Percentiles rank a stretch among this genome's conserved stretches.
Conservation (phyloP, 2,113 vertebrate genomes). For the Alaudala cheleensis region DNA sequence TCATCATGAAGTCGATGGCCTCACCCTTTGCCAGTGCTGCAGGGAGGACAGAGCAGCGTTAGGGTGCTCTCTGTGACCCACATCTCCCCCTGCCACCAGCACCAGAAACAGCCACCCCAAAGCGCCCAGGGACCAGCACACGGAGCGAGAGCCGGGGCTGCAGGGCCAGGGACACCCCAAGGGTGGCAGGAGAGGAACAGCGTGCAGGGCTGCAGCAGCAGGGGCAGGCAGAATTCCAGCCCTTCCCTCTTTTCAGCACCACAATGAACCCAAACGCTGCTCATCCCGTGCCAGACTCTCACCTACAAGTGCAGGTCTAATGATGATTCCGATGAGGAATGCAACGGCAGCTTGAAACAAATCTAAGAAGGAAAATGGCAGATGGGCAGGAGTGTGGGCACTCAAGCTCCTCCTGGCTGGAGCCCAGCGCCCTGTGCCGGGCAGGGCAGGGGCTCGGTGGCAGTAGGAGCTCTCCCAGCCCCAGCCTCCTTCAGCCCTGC, state of each 20-base stretch:
- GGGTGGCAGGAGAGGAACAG: neutral
- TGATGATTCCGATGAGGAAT: too few relatives aligned
- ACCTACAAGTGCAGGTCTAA: neutral
- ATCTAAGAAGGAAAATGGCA: neutral
- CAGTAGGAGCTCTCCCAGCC: neutral
- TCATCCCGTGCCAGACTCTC: rapidly evolving
- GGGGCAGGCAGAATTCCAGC: neutral
- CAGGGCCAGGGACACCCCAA: neutral
- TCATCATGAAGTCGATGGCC: too few relatives aligned
- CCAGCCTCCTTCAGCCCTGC: neutral
- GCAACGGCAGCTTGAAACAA: too few relatives aligned
- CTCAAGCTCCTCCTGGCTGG: rapidly evolving
- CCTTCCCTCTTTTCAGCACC: neutral
- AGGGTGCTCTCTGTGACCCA: rapidly evolving
- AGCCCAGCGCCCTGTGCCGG: rapidly evolving
- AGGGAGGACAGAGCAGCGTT: rapidly evolving
- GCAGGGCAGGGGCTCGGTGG: neutral
- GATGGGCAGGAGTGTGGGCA: too few relatives aligned
- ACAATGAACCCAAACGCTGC: rapidly evolving
- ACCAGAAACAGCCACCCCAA: rapidly evolving
- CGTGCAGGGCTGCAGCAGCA: neutral
- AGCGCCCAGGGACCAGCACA: rapidly evolving
- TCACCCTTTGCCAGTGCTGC: rapidly evolving
- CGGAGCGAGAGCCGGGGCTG: neutral
- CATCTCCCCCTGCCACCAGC: neutral